Evolutionary conservation across 2,888 invertebrate genomes (phyloP).

Genomic region (Diarsia dahlii): DNA sequence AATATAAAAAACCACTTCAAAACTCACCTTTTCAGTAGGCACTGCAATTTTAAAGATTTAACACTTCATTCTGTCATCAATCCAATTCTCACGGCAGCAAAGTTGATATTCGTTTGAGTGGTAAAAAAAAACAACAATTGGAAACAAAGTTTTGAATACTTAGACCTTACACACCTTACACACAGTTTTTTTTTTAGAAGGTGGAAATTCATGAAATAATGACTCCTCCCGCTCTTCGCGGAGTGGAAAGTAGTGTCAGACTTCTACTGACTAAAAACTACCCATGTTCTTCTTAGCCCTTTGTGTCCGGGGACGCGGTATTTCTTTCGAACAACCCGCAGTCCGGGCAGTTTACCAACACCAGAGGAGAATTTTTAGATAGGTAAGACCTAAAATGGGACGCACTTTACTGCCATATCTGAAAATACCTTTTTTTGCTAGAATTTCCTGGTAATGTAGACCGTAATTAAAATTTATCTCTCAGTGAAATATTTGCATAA

Average conservation of each 20-base stretch:
- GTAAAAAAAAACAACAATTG: background rate
- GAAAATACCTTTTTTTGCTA: background rate
- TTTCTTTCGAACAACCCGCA: too few relatives aligned
- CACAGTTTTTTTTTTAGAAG: background rate
- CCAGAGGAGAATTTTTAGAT: background rate
- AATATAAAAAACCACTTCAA: background rate
- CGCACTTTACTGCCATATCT: background rate
- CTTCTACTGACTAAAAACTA: too few relatives aligned
- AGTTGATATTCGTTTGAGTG: background rate
- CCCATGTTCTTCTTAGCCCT: too few relatives aligned
- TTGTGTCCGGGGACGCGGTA: too few relatives aligned
- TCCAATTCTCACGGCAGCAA: background rate
- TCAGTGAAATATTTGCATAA: constrained; percentile 7
- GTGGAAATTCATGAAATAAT: too few relatives aligned
- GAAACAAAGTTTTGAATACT: background rate
- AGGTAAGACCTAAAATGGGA: background rate
- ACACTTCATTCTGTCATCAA: background rate
- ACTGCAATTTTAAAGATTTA: background rate
- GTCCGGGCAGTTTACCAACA: background rate
- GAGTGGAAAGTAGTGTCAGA: too few relatives aligned
- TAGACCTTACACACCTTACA: background rate
- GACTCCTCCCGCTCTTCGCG: too few relatives aligned
- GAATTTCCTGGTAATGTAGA: background rate
- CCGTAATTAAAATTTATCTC: background rate
- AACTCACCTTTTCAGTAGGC: background rate